Conservation (phyloP, 92 coral and sea anemone genomes). For the Zoanthus gigantus region DNA sequence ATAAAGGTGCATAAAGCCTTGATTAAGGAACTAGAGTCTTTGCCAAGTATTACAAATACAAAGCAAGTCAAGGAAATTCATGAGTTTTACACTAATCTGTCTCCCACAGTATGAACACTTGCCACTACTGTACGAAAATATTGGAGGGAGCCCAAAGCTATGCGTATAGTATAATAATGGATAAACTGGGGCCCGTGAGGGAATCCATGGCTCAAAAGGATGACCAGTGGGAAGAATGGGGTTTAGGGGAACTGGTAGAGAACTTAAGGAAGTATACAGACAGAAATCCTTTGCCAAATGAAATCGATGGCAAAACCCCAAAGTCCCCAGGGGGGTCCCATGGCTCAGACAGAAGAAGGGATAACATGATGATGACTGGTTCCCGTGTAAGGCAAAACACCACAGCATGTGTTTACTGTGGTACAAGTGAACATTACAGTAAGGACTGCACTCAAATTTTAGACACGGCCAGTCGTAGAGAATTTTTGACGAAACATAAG, state of each 20-base stretch:
- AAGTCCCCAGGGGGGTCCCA: not conserved
- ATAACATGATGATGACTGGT: slow-evolving; percentile 24
- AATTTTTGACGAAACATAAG: not conserved
- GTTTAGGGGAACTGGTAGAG: slow-evolving; percentile 58
- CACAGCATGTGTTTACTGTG: slow-evolving; percentile 61
- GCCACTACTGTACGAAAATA: slow-evolving; percentile 41
- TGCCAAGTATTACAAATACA: no score
- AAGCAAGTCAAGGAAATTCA: no score
- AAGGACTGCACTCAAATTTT: slow-evolving; percentile 44
- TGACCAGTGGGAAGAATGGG: slow-evolving; percentile 70
- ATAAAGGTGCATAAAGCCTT: slow-evolving; percentile 69
- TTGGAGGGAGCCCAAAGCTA: slow-evolving; percentile 44
- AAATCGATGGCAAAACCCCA: not conserved
- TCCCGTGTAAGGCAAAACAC: not conserved
- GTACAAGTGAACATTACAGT: slow-evolving; percentile 11
- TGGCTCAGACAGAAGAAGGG: slow-evolving; percentile 39
- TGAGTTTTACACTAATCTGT: slow-evolving; percentile 2
- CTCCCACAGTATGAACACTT: slow-evolving; percentile 66
- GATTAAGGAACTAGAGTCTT: slow-evolving; percentile 33
- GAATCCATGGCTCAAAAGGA: slow-evolving; percentile 57
- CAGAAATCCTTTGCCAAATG: slow-evolving; percentile 45
- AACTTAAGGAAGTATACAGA: slow-evolving; percentile 59
- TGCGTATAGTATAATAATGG: slow-evolving; percentile 44
- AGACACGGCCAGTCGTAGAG: slow-evolving; percentile 41
- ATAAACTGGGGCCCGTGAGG: slow-evolving; percentile 56